Evolutionary conservation across 2,113 vertebrate species (phyloP).

Genomic region (Dascyllus trimaculatus): DNA sequence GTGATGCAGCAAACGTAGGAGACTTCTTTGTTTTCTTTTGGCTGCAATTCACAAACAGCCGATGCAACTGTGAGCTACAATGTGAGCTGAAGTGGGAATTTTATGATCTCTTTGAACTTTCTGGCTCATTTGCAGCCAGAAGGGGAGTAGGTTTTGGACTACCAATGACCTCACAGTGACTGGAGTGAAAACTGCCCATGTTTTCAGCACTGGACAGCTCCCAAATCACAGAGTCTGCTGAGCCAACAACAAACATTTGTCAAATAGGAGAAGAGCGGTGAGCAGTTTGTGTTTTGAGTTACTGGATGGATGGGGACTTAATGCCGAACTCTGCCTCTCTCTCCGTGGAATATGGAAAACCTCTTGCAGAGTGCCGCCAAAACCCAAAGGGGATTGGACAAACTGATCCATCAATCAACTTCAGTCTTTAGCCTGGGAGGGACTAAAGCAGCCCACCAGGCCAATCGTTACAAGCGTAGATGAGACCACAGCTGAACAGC

Average conservation of each 20-base stretch:
- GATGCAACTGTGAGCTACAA: conserved; percentile 18
- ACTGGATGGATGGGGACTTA: conserved; percentile 9
- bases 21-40: conserved; percentile 10
- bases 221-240: conserved; percentile 37
- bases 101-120: conserved; percentile 54
- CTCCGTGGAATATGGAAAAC: conserved; percentile 49
- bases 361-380: conserved; percentile 18
- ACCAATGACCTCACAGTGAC: conserved; percentile 43
- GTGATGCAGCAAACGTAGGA: conserved; percentile 1
- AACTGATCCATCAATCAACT: conserved; percentile 78
- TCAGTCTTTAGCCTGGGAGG: conserved; percentile 69
- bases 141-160: conserved; percentile 20
- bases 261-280: conserved; percentile 20
- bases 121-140: conserved; percentile 35
- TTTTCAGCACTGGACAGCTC: conserved; percentile 82
- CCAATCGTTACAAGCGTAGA: conserved; percentile 75
- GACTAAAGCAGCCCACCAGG: conserved; percentile 68
- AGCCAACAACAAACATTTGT: conserved; percentile 26
- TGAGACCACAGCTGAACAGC: conserved; percentile 76
- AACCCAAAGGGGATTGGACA: conserved; percentile 71
- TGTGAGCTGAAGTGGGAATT: conserved; percentile 26
- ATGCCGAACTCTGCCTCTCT: conserved; percentile 15
- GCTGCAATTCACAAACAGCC: conserved; percentile 20
- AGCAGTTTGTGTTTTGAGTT: conserved; percentile 35
- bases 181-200: conserved; percentile 33